Percentiles rank a stretch among this genome's conserved stretches.
phyloP scores from a whole-genome alignment of 2,113 vertebrate species.

The Dicerorhinus sumatrensis region DNA sequence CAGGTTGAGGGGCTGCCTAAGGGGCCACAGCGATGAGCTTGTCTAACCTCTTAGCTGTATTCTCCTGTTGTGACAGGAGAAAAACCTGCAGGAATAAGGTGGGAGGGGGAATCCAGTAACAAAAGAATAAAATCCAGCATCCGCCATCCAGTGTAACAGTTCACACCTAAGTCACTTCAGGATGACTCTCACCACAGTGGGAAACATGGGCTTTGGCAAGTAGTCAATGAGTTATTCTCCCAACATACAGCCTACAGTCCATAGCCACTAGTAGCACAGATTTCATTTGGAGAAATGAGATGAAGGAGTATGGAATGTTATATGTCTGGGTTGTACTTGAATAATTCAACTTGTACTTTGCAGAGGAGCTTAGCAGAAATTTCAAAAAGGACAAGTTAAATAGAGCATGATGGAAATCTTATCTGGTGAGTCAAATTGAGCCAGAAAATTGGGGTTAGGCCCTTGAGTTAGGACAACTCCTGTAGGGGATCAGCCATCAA shows the following conservation, averaged over 20 bases:
- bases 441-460: not conserved
- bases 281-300: not conserved
- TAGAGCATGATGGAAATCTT: not conserved
- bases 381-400: not conserved
- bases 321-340: not conserved
- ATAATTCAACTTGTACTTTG: constrained; percentile 9
- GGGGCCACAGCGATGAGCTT: not conserved
- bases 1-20: not conserved
- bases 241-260: not conserved
- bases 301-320: not conserved
- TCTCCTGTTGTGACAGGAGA: not conserved
- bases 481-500: not conserved
- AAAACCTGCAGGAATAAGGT: not conserved
- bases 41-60: not conserved
- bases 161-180: not conserved
- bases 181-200: not conserved
- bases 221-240: not conserved
- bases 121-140: not conserved
- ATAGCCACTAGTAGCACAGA: not conserved
- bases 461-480: not conserved
- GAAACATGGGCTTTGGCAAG: not conserved
- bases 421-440: not conserved
- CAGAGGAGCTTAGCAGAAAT: not conserved
- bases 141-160: not conserved
- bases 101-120: not conserved